A percentile compares a stretch with the other conserved stretches of the same genome.
Conservation (phyloP, 2,797 vertebrate species). For the Sebastes umbrosus region DNA sequence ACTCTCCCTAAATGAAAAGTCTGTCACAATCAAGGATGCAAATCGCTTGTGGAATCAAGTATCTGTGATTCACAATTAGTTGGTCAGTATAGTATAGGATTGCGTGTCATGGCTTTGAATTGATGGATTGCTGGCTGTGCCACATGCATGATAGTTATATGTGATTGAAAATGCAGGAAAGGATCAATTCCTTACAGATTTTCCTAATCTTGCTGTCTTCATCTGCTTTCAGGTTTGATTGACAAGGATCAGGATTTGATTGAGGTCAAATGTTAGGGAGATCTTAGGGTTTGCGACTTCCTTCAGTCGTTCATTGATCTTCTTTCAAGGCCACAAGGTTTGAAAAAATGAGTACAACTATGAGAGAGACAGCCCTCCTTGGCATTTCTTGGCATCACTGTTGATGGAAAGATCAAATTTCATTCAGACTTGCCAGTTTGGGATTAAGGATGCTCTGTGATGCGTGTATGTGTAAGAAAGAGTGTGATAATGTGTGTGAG, state of each 20-base stretch:
- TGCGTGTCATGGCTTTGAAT: neutral
- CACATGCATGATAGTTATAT: neutral
- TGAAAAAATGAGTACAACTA: neutral
- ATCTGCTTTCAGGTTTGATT: slow-evolving; percentile 19
- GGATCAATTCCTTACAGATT: slow-evolving; percentile 15
- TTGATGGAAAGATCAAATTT: slow-evolving; percentile 43
- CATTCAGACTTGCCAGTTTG: slow-evolving; percentile 2
- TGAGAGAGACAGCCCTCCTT: slow-evolving; percentile 23
- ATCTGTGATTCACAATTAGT: slow-evolving; percentile 3
- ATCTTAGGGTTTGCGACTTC: neutral
- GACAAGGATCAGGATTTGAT: slow-evolving; percentile 12
- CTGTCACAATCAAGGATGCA: slow-evolving; percentile 38
- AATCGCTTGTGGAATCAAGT: slow-evolving; percentile 24
- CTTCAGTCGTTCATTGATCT: slow-evolving; percentile 7
- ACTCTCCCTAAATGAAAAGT: slow-evolving; percentile 52
- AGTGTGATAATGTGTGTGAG: slow-evolving; percentile 33
- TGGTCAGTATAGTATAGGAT: neutral
- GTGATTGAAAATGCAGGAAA: slow-evolving; percentile 27
- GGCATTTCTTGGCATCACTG: slow-evolving; percentile 31
- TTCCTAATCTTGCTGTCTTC: slow-evolving; percentile 29
- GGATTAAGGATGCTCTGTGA: slow-evolving; percentile 51
- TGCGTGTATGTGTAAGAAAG: slow-evolving; percentile 26
- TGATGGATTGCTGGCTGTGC: neutral
- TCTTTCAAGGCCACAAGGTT: neutral
- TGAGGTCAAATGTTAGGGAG: slow-evolving; percentile 23